These are phyloP conservation scores for Dolomedes plantarius DNA, from an alignment of 2,888 invertebrate species.

Conservation along the genomic window DNA sequence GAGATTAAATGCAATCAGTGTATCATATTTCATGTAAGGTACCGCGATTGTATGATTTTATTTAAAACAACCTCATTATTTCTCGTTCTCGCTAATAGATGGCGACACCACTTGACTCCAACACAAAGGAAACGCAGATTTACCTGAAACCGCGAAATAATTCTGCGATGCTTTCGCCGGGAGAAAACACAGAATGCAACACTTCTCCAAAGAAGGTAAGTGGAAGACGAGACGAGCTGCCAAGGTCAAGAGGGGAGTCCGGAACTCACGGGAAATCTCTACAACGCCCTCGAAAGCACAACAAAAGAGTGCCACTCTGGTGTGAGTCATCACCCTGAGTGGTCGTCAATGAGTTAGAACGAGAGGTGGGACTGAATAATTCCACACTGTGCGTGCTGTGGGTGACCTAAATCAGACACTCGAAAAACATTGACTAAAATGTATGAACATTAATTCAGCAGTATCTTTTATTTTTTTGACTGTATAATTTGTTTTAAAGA, in stretches of 20 bases:
- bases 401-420: slow-evolving; percentile 10
- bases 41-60: no score
- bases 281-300: slow-evolving; percentile 33
- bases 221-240: slow-evolving; percentile 17
- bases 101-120: slow-evolving; percentile 28
- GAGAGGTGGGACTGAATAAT: slow-evolving; percentile 4
- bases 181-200: neutral
- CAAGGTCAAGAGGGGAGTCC: slow-evolving; percentile 38
- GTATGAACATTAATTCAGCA: no score
- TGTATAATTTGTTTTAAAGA: no score
- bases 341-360: neutral
- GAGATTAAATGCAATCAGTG: no score
- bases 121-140: neutral
- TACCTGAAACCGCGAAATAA: neutral
- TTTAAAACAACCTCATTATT: no score
- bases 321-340: slow-evolving; percentile 36
- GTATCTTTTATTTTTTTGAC: no score
- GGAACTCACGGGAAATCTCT: slow-evolving; percentile 15
- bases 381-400: neutral
- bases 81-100: slow-evolving; percentile 10
- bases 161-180: neutral
- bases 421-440: no score
- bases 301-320: slow-evolving; percentile 23
- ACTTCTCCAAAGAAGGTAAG: slow-evolving; percentile 52
- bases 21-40: no score